Percentiles rank a stretch among this genome's conserved stretches.
These are phyloP conservation scores for Apis florea DNA, from an alignment of 1,140 invertebrate species.

Conservation along the genomic window DNA sequence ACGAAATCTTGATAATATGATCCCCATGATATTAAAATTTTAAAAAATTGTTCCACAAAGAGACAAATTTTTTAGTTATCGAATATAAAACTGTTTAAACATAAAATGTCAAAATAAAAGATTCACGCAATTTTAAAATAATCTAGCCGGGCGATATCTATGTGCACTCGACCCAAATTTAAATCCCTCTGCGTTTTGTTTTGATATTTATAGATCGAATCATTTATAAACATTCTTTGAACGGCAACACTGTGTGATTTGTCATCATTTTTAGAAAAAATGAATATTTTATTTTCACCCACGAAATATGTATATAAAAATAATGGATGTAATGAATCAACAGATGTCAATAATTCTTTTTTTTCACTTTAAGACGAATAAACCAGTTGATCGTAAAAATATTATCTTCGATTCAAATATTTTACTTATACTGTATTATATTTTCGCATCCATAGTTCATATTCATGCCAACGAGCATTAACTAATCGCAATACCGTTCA, in stretches of 20 bases:
- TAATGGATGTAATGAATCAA: slow-evolving; percentile 15
- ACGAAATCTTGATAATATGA: slow-evolving; percentile 77
- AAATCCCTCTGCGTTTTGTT: slow-evolving; percentile 49
- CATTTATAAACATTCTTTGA: slow-evolving; percentile 24
- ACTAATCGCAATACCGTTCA: background rate
- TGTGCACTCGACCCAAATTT: slow-evolving; percentile 49
- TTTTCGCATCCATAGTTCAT: background rate
- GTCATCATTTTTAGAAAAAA: slow-evolving; percentile 13
- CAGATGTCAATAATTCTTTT: slow-evolving; percentile 25
- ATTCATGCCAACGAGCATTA: background rate
- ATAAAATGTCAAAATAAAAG: slow-evolving; percentile 42
- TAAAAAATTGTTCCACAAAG: background rate
- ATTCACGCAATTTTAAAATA: slow-evolving; percentile 59
- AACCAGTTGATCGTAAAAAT: background rate
- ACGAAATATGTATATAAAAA: background rate
- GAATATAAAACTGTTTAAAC: background rate
- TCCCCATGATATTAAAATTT: slow-evolving; percentile 68
- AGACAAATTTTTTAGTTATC: background rate
- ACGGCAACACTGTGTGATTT: background rate
- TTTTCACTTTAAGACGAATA: slow-evolving; percentile 10
- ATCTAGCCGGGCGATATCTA: slow-evolving; percentile 23
- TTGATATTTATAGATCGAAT: slow-evolving; percentile 57
- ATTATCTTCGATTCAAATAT: background rate
- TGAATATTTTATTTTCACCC: background rate
- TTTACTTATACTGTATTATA: background rate